A percentile compares a stretch with the other conserved stretches of the same genome.
These are phyloP conservation scores for Arctopsyche grandis DNA, from an alignment of 1,140 invertebrate species.

Conservation along the genomic window DNA sequence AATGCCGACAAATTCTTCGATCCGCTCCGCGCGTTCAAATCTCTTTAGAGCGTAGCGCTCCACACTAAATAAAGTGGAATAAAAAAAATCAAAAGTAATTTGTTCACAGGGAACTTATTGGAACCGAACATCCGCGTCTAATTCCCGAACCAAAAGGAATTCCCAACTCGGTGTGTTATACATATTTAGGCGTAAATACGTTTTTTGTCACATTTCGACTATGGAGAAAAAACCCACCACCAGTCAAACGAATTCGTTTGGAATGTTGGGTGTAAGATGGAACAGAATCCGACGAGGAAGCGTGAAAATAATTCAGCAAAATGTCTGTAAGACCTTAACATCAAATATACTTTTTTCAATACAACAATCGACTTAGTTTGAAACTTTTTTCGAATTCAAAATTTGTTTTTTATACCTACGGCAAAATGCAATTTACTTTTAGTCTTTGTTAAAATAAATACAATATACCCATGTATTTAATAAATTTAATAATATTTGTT, in stretches of 20 bases:
- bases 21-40: slow-evolving; percentile 48
- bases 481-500: too few species aligned
- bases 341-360: too few species aligned
- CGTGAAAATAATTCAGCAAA: background rate
- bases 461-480: too few species aligned
- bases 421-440: too few species aligned
- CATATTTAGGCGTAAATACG: slow-evolving; percentile 41
- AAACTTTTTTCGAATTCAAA: too few species aligned
- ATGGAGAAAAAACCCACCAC: slow-evolving; percentile 9
- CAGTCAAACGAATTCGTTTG: slow-evolving; percentile 4
- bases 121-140: slow-evolving; percentile 51
- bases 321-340: background rate
- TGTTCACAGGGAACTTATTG: slow-evolving; percentile 52
- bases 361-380: too few species aligned
- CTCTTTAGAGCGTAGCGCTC: slow-evolving; percentile 35
- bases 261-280: slow-evolving; percentile 22
- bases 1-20: slow-evolving; percentile 52
- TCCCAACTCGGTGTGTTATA: slow-evolving; percentile 35
- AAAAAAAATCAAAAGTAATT: slow-evolving; percentile 49
- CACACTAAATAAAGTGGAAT: background rate
- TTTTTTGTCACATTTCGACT: slow-evolving; percentile 11
- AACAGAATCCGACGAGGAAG: too few species aligned
- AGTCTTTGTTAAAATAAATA: too few species aligned
- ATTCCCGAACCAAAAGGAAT: slow-evolving; percentile 51
- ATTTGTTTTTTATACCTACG: too few species aligned